These are phyloP conservation scores for Pteropus rufus DNA, from an alignment of 2,797 vertebrate genomes.

Conservation along the genomic window DNA sequence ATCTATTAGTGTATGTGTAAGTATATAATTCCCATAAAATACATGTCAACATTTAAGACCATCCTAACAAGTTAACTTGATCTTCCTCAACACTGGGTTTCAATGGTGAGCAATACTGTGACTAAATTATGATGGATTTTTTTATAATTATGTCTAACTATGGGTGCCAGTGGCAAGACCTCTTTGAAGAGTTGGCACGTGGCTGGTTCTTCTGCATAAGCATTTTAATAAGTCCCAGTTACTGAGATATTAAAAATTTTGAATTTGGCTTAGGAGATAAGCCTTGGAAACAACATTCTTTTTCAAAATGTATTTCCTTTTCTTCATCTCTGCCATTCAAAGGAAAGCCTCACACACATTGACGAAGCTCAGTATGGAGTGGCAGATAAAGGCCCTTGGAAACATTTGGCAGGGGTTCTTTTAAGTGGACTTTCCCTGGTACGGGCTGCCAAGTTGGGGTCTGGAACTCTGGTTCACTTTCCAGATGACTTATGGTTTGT, in stretches of 20 bases:
- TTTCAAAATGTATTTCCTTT: not conserved
- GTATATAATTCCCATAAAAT: not conserved
- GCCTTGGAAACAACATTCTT: constrained; percentile 28
- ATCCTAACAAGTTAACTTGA: constrained; percentile 64
- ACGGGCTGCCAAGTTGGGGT: not conserved
- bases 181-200: constrained; percentile 59
- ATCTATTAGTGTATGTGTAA: not conserved
- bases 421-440: not conserved
- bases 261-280: constrained; percentile 42
- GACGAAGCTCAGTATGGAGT: not conserved
- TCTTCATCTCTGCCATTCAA: not conserved
- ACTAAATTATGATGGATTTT: constrained; percentile 45
- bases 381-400: not conserved
- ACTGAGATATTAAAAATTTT: not conserved
- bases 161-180: not conserved
- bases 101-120: constrained; percentile 19
- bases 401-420: not conserved
- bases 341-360: not conserved
- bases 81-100: constrained; percentile 33
- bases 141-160: constrained; percentile 63
- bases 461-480: not conserved
- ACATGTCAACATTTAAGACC: constrained; percentile 57
- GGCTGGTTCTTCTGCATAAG: constrained; percentile 38
- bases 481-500: not conserved
- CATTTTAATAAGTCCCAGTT: constrained; percentile 51